Conservation (phyloP, 2,888 invertebrate species). For the Nephrotoma guestfalica region DNA sequence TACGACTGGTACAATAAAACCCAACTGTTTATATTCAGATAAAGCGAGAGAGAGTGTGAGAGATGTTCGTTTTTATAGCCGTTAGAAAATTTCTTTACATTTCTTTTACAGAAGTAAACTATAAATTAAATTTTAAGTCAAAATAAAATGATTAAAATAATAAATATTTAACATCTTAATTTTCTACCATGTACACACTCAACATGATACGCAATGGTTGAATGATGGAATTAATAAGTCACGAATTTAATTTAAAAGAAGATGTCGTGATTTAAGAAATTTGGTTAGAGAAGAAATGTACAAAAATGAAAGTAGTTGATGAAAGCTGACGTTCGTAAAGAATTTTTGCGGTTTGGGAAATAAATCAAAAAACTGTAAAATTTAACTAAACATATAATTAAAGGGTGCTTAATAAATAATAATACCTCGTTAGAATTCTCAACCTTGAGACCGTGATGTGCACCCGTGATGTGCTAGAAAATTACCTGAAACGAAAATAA, state of each 20-base stretch:
- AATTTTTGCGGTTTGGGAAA: neutral
- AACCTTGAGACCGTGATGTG: neutral
- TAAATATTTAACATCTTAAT: neutral
- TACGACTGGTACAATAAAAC: neutral
- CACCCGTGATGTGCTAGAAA: neutral
- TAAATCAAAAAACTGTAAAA: too few species aligned
- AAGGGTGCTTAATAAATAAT: too few species aligned
- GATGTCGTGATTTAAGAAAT: neutral
- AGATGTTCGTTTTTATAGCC: neutral
- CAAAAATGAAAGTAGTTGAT: neutral
- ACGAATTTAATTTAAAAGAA: neutral
- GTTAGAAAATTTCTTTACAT: neutral
- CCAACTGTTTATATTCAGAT: neutral
- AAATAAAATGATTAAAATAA: neutral
- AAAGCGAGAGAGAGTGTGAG: neutral
- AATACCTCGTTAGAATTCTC: too few species aligned
- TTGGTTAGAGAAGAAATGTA: neutral
- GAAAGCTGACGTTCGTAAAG: neutral
- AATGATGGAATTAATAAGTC: neutral
- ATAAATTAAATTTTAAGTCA: neutral
- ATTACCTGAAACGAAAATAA: neutral
- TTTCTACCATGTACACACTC: neutral
- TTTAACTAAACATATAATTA: neutral
- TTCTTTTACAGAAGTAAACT: neutral
- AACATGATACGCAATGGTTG: neutral